Percentiles rank a stretch among this genome's conserved stretches.
Evolutionary conservation across 1,140 invertebrate species (phyloP).

Genomic region (Scaptodrosophila lebanonensis): DNA sequence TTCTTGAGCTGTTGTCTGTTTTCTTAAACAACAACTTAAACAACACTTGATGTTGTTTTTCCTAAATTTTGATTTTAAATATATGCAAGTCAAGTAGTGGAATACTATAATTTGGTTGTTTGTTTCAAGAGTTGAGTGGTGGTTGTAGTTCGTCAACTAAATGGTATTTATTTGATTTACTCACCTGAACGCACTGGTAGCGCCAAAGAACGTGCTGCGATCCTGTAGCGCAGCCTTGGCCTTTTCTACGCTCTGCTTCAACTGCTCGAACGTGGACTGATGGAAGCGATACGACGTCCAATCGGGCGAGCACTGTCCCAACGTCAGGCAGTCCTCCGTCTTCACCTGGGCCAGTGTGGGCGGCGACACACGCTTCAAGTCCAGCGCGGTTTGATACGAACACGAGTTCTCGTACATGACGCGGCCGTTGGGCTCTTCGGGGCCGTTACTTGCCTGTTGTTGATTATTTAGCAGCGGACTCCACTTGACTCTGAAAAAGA

Average conservation of each 20-base stretch:
- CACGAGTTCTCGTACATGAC: conserved; percentile 92
- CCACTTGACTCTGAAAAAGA: conserved; percentile 65
- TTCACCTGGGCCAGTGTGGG: conserved; percentile 78
- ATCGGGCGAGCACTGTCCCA: conserved; percentile 79
- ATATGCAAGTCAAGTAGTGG: too few relatives aligned
- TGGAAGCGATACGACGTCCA: conserved; percentile 86
- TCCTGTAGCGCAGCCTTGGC: conserved; percentile 89
- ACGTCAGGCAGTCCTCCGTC: conserved; percentile 80
- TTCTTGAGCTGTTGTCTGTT: too few relatives aligned
- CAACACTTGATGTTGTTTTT: too few relatives aligned
- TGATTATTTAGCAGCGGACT: conserved; percentile 62
- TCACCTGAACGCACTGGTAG: conserved; percentile 75
- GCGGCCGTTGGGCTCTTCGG: conserved; percentile 27
- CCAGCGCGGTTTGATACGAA: conserved; percentile 90
- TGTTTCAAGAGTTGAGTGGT: neutral
- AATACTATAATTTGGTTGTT: too few relatives aligned
- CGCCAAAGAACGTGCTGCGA: conserved; percentile 73
- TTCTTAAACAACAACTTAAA: too few relatives aligned
- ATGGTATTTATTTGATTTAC: neutral
- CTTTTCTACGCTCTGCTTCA: conserved; percentile 92
- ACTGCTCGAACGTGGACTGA: conserved; percentile 89
- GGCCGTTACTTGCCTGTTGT: conserved; percentile 52
- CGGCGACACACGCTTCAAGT: conserved; percentile 85
- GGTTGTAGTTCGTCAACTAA: neutral
- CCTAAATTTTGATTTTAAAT: too few relatives aligned